Conservation (phyloP, 2,888 invertebrate genomes). For the Hirudinaria manillensis region DNA sequence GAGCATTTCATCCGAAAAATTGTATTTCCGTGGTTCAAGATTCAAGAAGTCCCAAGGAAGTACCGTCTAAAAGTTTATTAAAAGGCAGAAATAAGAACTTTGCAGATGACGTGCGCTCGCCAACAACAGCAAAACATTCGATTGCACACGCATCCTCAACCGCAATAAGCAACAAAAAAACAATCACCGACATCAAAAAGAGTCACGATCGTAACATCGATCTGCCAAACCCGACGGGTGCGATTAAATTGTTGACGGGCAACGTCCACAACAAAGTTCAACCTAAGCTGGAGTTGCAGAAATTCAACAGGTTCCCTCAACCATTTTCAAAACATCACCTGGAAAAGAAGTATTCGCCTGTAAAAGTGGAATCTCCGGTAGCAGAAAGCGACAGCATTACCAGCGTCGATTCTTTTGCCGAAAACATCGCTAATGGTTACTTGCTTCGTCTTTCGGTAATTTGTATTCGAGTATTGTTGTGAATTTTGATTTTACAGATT, state of each 20-base stretch:
- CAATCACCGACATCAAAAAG: background rate
- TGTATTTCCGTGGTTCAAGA: too few species aligned
- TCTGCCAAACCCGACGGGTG: too few species aligned
- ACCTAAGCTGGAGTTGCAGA: too few species aligned
- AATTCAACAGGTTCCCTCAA: constrained; percentile 12
- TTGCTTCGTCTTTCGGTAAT: background rate
- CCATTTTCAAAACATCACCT: constrained; percentile 15
- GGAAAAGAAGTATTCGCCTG: background rate
- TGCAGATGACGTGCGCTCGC: too few species aligned
- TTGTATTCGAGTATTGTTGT: background rate
- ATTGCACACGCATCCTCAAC: background rate
- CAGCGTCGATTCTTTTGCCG: background rate
- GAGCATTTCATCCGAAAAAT: too few species aligned
- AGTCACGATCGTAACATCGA: too few species aligned
- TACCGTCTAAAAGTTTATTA: too few species aligned
- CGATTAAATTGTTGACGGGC: too few species aligned
- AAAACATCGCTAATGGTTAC: background rate
- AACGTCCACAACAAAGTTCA: too few species aligned
- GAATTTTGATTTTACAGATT: background rate
- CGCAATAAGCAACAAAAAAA: background rate
- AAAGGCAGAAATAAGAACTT: too few species aligned
- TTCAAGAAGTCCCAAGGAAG: too few species aligned
- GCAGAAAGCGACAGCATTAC: background rate
- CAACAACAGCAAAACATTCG: background rate
- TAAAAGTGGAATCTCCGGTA: background rate